Conservation (phyloP, 2,113 vertebrate species). For the Varanus salvator region DNA sequence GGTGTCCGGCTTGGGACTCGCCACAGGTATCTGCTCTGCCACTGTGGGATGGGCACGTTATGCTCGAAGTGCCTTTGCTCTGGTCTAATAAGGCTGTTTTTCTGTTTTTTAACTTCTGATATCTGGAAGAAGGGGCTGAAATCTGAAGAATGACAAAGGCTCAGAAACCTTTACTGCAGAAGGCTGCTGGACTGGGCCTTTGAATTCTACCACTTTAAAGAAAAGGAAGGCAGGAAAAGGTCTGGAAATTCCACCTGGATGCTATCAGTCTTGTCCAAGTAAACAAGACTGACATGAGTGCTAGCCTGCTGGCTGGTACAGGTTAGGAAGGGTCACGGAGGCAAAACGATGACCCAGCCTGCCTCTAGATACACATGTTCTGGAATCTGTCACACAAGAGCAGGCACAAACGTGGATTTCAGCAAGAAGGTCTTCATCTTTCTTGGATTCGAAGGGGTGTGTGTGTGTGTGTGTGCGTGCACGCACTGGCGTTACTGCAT, state of each 20-base stretch:
- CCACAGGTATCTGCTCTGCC: no score
- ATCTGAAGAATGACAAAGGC: neutral
- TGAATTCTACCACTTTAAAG: slow-evolving; percentile 59
- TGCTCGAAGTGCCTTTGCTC: neutral
- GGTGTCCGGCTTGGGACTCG: no score
- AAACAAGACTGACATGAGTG: slow-evolving; percentile 97
- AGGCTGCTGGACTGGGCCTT: slow-evolving; percentile 34
- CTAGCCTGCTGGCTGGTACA: slow-evolving; percentile 91
- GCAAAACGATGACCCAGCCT: slow-evolving; percentile 91
- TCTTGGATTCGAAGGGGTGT: neutral
- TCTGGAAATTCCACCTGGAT: slow-evolving; percentile 92
- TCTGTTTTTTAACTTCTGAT: neutral
- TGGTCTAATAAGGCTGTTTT: neutral
- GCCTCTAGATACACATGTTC: slow-evolving; percentile 89
- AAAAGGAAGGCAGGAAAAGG: slow-evolving; percentile 11
- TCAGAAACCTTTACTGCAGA: slow-evolving; percentile 24
- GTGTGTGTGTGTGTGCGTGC: neutral
- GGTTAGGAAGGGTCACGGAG: slow-evolving; percentile 93
- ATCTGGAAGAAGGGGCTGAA: neutral
- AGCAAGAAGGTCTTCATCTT: slow-evolving; percentile 61
- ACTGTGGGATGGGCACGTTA: no score
- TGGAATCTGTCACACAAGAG: slow-evolving; percentile 94
- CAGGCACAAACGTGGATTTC: slow-evolving; percentile 82
- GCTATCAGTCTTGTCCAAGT: slow-evolving; percentile 96
- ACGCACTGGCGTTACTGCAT: no score